Conservation (phyloP, 2,797 vertebrate genomes). For the Rhinatrema bivittatum region DNA sequence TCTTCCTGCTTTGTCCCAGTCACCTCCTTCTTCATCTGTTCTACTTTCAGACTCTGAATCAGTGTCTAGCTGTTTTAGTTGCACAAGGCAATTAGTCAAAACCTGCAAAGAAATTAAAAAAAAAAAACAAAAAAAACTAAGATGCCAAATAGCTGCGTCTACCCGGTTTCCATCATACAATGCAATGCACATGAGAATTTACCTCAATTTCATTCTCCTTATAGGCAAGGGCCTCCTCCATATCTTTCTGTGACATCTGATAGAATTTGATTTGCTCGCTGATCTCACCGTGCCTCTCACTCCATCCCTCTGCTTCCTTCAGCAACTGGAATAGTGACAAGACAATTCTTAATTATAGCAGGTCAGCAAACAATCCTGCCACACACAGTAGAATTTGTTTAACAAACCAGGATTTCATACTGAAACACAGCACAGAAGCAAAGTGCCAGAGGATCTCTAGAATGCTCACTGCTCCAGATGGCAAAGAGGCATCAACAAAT, state of each 20-base stretch:
- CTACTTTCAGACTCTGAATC: constrained; percentile 40
- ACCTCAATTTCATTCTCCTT: constrained; percentile 90
- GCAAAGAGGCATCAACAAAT: too few relatives aligned
- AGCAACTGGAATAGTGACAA: constrained; percentile 62
- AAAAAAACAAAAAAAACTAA: too few relatives aligned
- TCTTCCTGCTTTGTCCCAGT: constrained; percentile 47
- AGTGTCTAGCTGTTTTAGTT: constrained; percentile 70
- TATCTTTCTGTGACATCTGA: constrained; percentile 79
- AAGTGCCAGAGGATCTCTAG: too few relatives aligned
- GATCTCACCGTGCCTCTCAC: constrained; percentile 74
- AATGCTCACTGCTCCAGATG: too few relatives aligned
- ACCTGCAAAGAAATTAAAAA: constrained; percentile 61
- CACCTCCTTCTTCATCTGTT: constrained; percentile 23
- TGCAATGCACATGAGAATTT: constrained; percentile 21
- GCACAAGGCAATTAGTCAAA: constrained; percentile 82
- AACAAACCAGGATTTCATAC: too few relatives aligned
- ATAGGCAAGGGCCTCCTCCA: constrained; percentile 77
- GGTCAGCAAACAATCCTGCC: neutral
- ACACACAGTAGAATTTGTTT: too few relatives aligned
- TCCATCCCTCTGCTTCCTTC: constrained; percentile 74
- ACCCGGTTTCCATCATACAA: neutral
- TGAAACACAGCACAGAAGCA: too few relatives aligned
- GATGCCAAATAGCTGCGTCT: too few relatives aligned
- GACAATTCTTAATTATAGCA: neutral
- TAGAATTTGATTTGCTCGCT: constrained; percentile 78